A percentile compares a stretch with the other conserved stretches of the same genome.
Evolutionary conservation across 2,888 invertebrate genomes (phyloP).

Genomic region (Dichetophora obliterata): DNA sequence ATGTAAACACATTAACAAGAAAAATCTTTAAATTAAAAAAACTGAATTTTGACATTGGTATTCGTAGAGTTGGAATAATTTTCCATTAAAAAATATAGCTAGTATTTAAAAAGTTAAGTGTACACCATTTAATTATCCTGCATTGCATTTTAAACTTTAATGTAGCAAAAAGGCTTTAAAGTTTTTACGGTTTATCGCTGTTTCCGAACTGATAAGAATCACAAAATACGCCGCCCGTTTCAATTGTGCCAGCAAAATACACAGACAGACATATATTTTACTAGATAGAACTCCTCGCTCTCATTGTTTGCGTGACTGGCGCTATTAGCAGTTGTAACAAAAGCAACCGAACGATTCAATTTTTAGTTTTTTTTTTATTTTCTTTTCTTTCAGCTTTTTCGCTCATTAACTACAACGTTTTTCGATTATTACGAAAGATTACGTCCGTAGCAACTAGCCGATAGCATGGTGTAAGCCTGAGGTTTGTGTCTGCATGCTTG

Average conservation of each 20-base stretch:
- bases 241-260: not conserved
- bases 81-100: too few relatives aligned
- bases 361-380: not conserved
- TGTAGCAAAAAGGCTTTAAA: not conserved
- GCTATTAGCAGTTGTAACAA: conserved; percentile 30
- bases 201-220: not conserved
- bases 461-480: not conserved
- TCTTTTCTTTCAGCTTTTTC: not conserved
- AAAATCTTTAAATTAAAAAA: too few relatives aligned
- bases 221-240: not conserved
- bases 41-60: too few relatives aligned
- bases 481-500: not conserved
- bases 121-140: too few relatives aligned
- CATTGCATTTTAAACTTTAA: too few relatives aligned
- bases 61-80: too few relatives aligned
- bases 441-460: conserved; percentile 9
- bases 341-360: conserved; percentile 15
- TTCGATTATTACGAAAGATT: conserved; percentile 24
- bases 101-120: too few relatives aligned
- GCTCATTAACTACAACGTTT: conserved; percentile 21
- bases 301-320: conserved; percentile 20
- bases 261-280: not conserved
- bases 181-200: not conserved
- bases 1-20: too few relatives aligned
- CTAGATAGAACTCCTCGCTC: not conserved